phyloP scores from a whole-genome alignment of 2,888 invertebrate species.

The Scelioninae gen. 2 region DNA sequence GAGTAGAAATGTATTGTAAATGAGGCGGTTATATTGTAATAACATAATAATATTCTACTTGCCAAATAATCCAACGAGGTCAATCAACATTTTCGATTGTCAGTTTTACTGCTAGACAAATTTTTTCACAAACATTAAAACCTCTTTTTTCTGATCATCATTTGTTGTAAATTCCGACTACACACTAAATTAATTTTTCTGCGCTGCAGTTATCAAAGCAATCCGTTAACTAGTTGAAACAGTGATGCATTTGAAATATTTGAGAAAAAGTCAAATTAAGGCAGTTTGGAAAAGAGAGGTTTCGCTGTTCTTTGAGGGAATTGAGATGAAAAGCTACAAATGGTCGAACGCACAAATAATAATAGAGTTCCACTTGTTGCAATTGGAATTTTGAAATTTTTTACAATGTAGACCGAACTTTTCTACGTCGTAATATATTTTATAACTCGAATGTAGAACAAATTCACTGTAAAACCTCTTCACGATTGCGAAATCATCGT shows the following conservation, averaged over 20 bases:
- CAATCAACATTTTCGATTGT: conserved; percentile 15
- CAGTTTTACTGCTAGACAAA: conserved; percentile 2
- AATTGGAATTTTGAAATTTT: conserved; percentile 32
- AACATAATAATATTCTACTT: conserved; percentile 38
- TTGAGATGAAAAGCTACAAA: conserved; percentile 29
- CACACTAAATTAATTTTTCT: too few relatives aligned
- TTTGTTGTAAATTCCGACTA: too few relatives aligned
- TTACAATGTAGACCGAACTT: conserved; percentile 36
- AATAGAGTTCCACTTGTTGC: conserved; percentile 25
- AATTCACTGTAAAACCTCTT: conserved; percentile 40
- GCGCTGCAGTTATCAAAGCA: too few relatives aligned
- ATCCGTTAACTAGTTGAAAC: too few relatives aligned
- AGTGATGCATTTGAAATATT: not conserved
- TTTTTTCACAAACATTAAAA: conserved; percentile 20
- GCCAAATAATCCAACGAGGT: conserved; percentile 36
- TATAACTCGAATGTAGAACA: conserved; percentile 33
- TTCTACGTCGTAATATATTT: conserved; percentile 40
- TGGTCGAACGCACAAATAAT: conserved; percentile 39
- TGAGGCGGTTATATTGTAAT: conserved; percentile 39
- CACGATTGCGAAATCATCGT: conserved; percentile 47
- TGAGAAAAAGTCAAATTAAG: conserved; percentile 1
- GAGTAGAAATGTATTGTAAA: conserved; percentile 50
- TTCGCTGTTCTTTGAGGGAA: conserved; percentile 31
- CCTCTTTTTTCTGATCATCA: conserved; percentile 10
- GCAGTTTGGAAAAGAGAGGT: conserved; percentile 18